phyloP scores from a whole-genome alignment of 2,113 vertebrate genomes.

The Apteryx mantelli region DNA sequence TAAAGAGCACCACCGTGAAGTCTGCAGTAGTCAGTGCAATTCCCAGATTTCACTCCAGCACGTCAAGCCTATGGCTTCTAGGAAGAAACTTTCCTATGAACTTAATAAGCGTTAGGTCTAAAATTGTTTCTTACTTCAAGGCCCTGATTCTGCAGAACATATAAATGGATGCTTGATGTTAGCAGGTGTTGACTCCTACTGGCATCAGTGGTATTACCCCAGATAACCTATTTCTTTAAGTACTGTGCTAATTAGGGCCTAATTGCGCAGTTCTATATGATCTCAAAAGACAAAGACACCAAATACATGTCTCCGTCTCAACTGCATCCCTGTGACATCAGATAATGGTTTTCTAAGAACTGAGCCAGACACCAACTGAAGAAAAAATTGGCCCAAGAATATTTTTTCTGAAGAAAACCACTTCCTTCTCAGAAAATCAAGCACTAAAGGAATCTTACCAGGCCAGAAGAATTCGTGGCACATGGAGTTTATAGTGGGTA shows the following conservation, averaged over 20 bases:
- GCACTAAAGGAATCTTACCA: conserved; percentile 76
- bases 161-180: not conserved
- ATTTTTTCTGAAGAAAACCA: not conserved
- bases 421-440: not conserved
- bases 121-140: not conserved
- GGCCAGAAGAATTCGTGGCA: conserved; percentile 98
- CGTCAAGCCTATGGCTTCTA: not conserved
- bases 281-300: conserved; percentile 40
- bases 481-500: conserved; percentile 96
- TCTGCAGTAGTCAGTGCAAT: not conserved
- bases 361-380: not conserved
- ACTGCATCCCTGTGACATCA: conserved; percentile 15
- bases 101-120: not conserved
- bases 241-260: conserved; percentile 1
- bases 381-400: not conserved
- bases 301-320: conserved; percentile 8
- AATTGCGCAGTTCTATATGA: conserved; percentile 9
- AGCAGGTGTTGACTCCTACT: not conserved
- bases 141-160: not conserved
- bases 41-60: not conserved
- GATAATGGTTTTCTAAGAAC: conserved; percentile 26
- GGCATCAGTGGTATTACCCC: not conserved
- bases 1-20: not conserved
- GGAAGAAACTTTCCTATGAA: not conserved
- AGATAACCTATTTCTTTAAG: not conserved